Evolutionary conservation across 2,797 vertebrate species (phyloP).

Genomic region (Lagodon rhomboides): DNA sequence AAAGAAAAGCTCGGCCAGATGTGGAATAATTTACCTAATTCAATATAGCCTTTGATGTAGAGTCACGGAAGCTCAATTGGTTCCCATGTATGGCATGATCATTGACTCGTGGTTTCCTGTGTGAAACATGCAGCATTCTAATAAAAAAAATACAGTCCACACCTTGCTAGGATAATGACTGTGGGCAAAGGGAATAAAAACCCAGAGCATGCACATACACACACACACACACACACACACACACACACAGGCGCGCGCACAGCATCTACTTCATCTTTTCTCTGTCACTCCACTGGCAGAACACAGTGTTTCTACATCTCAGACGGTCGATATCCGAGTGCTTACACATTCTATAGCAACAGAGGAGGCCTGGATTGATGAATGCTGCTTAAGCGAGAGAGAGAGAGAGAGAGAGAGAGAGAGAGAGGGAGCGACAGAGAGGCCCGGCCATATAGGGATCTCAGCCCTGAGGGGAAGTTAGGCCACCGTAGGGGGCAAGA

Average conservation of each 20-base stretch:
- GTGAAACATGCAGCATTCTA: slow-evolving; percentile 54
- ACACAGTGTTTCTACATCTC: slow-evolving; percentile 59
- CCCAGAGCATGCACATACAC: not conserved
- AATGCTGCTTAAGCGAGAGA: slow-evolving; percentile 42
- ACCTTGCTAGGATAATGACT: slow-evolving; percentile 38
- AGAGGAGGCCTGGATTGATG: slow-evolving; percentile 55
- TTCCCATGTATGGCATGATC: slow-evolving; percentile 68
- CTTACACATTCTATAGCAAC: slow-evolving; percentile 62
- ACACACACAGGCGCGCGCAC: slow-evolving; percentile 9
- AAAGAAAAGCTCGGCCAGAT: slow-evolving; percentile 52
- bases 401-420: too few species aligned
- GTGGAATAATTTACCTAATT: slow-evolving; percentile 65
- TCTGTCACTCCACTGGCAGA: slow-evolving; percentile 50
- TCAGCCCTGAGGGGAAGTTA: slow-evolving; percentile 30
- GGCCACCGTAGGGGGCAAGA: slow-evolving; percentile 48
- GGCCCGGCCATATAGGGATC: slow-evolving; percentile 26
- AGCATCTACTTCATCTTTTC: slow-evolving; percentile 54
- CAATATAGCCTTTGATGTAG: slow-evolving; percentile 64
- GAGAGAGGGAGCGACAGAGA: slow-evolving; percentile 4
- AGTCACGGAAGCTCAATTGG: slow-evolving; percentile 69
- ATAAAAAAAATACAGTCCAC: slow-evolving; percentile 53
- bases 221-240: slow-evolving; percentile 5
- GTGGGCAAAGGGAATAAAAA: slow-evolving; percentile 40
- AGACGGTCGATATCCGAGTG: slow-evolving; percentile 60
- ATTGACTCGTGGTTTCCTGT: slow-evolving; percentile 56